Evolutionary conservation across 2,888 invertebrate species (phyloP).

Genomic region (Cosmopolites sordidus): DNA sequence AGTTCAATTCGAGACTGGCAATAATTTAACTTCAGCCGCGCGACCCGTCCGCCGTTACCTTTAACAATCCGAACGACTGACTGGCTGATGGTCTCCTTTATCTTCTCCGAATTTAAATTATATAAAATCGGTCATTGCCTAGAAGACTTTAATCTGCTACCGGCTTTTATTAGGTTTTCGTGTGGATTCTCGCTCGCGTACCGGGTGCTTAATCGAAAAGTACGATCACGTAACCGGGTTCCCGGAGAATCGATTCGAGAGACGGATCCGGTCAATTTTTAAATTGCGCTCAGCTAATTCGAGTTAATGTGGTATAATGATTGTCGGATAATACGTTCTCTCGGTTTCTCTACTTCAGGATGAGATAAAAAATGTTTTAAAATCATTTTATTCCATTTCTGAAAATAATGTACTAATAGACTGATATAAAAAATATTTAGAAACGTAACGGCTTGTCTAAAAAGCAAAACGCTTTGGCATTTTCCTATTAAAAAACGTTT

Average conservation of each 20-base stretch:
- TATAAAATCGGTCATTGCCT: constrained; percentile 14
- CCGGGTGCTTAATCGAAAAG: constrained; percentile 1
- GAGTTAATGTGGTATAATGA: neutral
- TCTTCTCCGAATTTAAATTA: constrained; percentile 23
- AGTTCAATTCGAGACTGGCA: constrained; percentile 26
- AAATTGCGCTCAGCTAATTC: neutral
- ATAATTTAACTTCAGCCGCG: constrained; percentile 24
- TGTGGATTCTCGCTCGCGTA: neutral
- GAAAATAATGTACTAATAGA: no score
- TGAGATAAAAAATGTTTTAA: no score
- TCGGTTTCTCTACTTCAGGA: no score
- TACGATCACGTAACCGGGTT: neutral
- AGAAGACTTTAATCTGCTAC: constrained; percentile 1
- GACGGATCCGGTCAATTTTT: neutral
- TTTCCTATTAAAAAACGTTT: no score
- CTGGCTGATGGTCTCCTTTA: constrained; percentile 18
- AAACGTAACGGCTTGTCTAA: no score
- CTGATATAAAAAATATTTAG: no score
- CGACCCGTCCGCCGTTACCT: constrained; percentile 21
- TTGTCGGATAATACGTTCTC: neutral
- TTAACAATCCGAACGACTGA: constrained; percentile 7
- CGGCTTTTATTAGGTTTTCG: constrained; percentile 2
- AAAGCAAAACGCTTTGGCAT: no score
- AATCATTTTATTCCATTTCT: no score
- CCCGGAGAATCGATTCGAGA: neutral